Evolutionary conservation across 2,888 invertebrate genomes (phyloP).

Genomic region (Chrysopilus asiliformis): DNA sequence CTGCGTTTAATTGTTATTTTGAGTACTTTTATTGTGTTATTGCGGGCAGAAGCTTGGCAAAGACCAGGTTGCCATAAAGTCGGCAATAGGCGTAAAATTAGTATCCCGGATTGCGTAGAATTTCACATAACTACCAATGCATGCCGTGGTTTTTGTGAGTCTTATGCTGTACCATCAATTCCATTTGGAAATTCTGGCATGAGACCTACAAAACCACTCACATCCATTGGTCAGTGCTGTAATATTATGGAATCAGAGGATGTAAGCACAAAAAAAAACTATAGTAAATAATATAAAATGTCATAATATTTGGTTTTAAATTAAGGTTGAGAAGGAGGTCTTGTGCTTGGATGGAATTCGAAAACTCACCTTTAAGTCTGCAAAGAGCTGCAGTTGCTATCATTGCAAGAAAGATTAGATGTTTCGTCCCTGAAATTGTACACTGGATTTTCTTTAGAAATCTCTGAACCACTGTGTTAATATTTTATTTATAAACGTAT

Average conservation of each 20-base stretch:
- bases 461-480: too few species aligned
- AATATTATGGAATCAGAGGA: conserved; percentile 82
- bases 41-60: conserved; percentile 49
- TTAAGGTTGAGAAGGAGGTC: conserved; percentile 57
- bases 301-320: too few species aligned
- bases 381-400: conserved; percentile 68
- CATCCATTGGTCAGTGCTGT: conserved; percentile 77
- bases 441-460: too few species aligned
- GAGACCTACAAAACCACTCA: conserved; percentile 48
- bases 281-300: too few species aligned
- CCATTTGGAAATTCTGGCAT: conserved; percentile 21
- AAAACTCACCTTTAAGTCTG: conserved; percentile 69
- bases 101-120: conserved; percentile 72
- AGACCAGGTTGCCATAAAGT: conserved; percentile 70
- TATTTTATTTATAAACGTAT: too few species aligned
- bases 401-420: conserved; percentile 59
- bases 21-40: too few species aligned
- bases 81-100: conserved; percentile 66
- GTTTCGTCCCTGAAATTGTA: too few species aligned
- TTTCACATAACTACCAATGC: conserved; percentile 78
- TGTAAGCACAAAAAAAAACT: conserved; percentile 47
- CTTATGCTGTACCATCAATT: conserved; percentile 70
- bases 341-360: conserved; percentile 66
- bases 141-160: conserved; percentile 76
- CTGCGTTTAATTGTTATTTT: conserved; percentile 9